These are phyloP conservation scores for Sylvia borin DNA, from an alignment of 2,797 vertebrate species.

Conservation along the genomic window DNA sequence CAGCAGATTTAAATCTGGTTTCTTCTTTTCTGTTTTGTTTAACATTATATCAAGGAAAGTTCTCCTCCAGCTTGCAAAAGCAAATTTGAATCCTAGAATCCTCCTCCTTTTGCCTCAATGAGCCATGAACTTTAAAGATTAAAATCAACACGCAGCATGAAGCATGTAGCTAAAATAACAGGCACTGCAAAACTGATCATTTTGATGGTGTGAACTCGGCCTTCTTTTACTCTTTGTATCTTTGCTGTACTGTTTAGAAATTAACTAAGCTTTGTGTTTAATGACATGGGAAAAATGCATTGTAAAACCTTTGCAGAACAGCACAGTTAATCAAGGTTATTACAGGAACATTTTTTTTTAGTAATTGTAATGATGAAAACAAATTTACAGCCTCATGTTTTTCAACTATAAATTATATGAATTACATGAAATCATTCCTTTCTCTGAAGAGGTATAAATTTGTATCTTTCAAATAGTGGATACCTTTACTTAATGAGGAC, in stretches of 20 bases:
- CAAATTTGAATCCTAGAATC: neutral
- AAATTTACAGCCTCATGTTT: neutral
- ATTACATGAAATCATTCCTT: neutral
- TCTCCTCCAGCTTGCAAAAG: neutral
- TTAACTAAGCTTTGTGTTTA: constrained; percentile 34
- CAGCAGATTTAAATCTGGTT: neutral
- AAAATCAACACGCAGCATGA: neutral
- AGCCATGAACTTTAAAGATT: neutral
- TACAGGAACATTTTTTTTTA: neutral
- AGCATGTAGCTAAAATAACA: neutral
- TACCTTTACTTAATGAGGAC: neutral
- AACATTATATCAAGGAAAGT: neutral
- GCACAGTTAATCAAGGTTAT: neutral
- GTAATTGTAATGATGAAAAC: neutral
- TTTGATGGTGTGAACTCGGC: neutral
- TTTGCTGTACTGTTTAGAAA: constrained; percentile 19
- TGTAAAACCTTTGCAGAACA: neutral
- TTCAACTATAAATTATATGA: neutral
- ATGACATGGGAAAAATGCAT: neutral
- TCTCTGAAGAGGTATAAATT: neutral
- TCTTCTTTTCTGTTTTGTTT: neutral
- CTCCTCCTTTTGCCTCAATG: neutral
- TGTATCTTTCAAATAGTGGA: neutral
- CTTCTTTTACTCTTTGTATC: neutral
- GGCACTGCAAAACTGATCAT: neutral